Base-by-base conservation (phyloP, 2,113 vertebrate species). In the Phylloscopus trochilus region DNA sequence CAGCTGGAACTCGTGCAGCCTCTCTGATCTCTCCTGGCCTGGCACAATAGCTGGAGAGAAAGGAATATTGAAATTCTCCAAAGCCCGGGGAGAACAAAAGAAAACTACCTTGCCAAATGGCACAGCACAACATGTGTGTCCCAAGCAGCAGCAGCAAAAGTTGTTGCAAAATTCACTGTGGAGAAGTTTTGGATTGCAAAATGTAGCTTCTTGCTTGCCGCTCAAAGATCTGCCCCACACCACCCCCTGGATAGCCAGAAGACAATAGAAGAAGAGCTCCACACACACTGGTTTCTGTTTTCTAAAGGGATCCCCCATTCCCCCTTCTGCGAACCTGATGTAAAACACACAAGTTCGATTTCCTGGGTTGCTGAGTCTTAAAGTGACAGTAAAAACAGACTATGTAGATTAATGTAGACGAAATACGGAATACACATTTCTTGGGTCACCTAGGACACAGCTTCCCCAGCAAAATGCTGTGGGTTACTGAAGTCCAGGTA, bases 61-160 rank as follows among this genome's bases (percentile, higher is more conserved):
- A 28, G 8, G 28, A 33, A n/a, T 28, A n/a, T 28, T 15, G 23
- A 84, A 46, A 47, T 47, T 28, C 64, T 69, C 49, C 41, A 28
- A 64, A 64, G 59, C 15, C 22, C 1, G 0, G 4, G 23, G 51
- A 56, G 51, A 66, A 24, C 23, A 18, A 37, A 64, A 64, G 39
- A 37, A 64, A 74, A 41, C 15, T 28, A 47, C 22, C 14, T 55
- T 2, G 7, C 10, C 19, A 23, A 39, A 28, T 3, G 1, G 19
- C 28, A n/a, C 2, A 3, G 18, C 23, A 62, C 26, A 35, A 60
- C 23, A 31, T 0, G 0, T 15, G 20, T 24, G 26, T 46, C 26
- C 51, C 0, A 0, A 39, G 18, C 13, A 4, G 23, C 22, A 39
- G 3, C 2, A 6, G 28, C 0, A 1, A 74, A 74, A 64, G 7